phyloP scores from a whole-genome alignment of 2,797 vertebrate species.

The Aeoliscus strigatus region DNA sequence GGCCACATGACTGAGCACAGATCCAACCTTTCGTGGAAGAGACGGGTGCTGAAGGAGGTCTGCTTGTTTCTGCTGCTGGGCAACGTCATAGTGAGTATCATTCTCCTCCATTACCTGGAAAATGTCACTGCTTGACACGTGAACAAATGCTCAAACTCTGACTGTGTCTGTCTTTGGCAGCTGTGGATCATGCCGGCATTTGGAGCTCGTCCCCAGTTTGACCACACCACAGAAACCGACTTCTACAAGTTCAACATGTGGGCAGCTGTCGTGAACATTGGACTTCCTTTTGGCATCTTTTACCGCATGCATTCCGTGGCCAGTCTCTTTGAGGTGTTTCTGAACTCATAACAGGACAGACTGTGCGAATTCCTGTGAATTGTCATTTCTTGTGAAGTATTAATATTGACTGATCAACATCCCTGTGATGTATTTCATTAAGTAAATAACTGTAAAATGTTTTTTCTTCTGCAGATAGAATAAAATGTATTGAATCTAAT shows the following conservation, averaged over 20 bases:
- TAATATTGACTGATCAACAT: conserved; percentile 1
- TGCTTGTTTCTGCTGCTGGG: conserved; percentile 84
- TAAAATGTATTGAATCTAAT: conserved; percentile 4
- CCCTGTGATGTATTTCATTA: not conserved
- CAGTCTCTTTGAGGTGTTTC: conserved; percentile 87
- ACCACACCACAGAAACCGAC: conserved; percentile 75
- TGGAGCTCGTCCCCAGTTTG: conserved; percentile 92
- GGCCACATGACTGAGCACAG: conserved; percentile 16
- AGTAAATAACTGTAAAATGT: conserved; percentile 5
- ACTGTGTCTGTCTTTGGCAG: conserved; percentile 69
- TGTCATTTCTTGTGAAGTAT: conserved; percentile 9
- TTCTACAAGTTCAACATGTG: conserved; percentile 85
- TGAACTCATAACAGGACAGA: conserved; percentile 38
- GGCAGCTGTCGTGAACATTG: conserved; percentile 88
- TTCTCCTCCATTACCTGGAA: not conserved
- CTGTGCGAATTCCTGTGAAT: conserved; percentile 5
- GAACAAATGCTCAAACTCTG: no score
- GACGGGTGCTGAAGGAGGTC: conserved; percentile 84
- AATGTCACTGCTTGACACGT: not conserved
- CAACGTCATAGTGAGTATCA: conserved; percentile 88
- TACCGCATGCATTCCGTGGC: conserved; percentile 96
- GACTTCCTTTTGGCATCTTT: conserved; percentile 94
- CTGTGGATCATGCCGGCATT: conserved; percentile 97
- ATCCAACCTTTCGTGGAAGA: conserved; percentile 77
- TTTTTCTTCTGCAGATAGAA: conserved; percentile 13